These are phyloP conservation scores for Lindbergichthys nudifrons DNA, from an alignment of 2,797 vertebrate species.

Conservation along the genomic window DNA sequence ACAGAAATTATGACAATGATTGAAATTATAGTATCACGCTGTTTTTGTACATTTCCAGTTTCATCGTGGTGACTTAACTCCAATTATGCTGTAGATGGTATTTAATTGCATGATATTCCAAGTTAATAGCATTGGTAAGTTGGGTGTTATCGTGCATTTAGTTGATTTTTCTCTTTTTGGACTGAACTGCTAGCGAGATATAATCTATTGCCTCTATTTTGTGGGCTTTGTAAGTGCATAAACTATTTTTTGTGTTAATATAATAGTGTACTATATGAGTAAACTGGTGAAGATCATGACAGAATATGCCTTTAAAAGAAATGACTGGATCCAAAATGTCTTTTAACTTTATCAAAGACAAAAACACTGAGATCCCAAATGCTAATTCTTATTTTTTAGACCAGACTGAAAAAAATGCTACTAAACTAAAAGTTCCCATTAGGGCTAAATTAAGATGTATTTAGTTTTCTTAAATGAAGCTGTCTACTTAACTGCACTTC, in stretches of 20 bases:
- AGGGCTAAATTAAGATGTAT: neutral
- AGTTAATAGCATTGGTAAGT: conserved; percentile 64
- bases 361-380: neutral
- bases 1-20: conserved; percentile 65
- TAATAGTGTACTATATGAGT: conserved; percentile 49
- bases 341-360: conserved; percentile 21
- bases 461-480: neutral
- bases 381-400: neutral
- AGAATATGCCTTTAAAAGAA: conserved; percentile 66
- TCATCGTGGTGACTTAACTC: conserved; percentile 74
- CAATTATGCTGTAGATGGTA: conserved; percentile 71
- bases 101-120: conserved; percentile 83
- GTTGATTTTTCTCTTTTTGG: conserved; percentile 54
- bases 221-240: conserved; percentile 78
- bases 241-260: conserved; percentile 73
- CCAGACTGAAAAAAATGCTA: neutral
- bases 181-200: conserved; percentile 76
- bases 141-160: conserved; percentile 71
- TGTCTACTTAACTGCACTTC: neutral
- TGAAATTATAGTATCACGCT: conserved; percentile 58
- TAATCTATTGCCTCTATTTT: conserved; percentile 66
- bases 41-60: conserved; percentile 76
- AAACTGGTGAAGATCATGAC: conserved; percentile 42
- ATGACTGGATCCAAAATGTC: conserved; percentile 43
- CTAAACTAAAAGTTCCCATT: neutral